Base-by-base conservation (phyloP, 2,888 invertebrate species). In the Apodemia zela region DNA sequence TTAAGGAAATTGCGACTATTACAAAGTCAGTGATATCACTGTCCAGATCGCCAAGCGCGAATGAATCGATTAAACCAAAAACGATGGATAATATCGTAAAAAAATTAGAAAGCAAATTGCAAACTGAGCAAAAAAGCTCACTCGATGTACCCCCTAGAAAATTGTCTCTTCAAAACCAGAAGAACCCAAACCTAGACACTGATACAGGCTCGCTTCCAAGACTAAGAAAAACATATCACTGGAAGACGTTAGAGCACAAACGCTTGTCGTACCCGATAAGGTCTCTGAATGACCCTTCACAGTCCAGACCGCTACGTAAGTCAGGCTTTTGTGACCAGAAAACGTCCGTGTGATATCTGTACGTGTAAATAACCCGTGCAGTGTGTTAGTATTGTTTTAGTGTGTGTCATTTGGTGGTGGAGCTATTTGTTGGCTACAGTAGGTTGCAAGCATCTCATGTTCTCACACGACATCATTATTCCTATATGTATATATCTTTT, bases 201-300 rank as follows among this genome's bases (percentile, higher is more conserved):
- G 78, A 82, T 61, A 85, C 85, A 1, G 83, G 86, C 10, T 87
- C 89, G 1, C 74, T 87, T 66, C 87, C 87, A 15, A 78, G 86
- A 17, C 78, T 80, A 33, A 71, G 74, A 61, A 87, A 85, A 69
- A 81, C 84, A 10, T 91, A 90, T 66, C 79, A 78, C 64, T 91
- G 91, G 91, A 88, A 84, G 80, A 89, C 84, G 15, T 73, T 84
- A 78, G 90, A 88, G 68, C 90, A 91, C 74, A 91, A 91, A 77
- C 77, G 91, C 62, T 79, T 90, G 66, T 89, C 90, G 45, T 84
- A 90, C 66, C 91, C 91, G 15, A 75, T 86, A 66, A 77, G 91
- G 65, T 88, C 90, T 10, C 74, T 91, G 76, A 87, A 89, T 73
- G 84, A 82, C 67, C 76, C 80, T 6, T 76, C 82, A 67, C 79